Base-by-base conservation (phyloP, 1,140 invertebrate genomes). In the Thaumatotibia leucotreta region DNA sequence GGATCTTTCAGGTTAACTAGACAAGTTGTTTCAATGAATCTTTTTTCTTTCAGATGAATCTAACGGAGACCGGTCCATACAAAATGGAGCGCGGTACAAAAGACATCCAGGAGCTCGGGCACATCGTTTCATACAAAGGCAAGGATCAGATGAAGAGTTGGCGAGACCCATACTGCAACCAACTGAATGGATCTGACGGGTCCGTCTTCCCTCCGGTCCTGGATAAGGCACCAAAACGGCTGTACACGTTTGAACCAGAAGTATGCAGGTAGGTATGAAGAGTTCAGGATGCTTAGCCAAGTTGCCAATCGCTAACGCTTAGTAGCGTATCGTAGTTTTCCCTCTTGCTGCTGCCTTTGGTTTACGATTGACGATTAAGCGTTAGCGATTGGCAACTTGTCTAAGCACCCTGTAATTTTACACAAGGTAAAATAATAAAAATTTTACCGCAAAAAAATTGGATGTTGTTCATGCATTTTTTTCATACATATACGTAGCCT, bases 201-300 rank as follows among this genome's bases (percentile, higher is more conserved):
- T 91, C 93, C 0, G 89, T 94, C 65, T 94, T 92, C 82, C 89
- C 93, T 0, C 93, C 94, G 0, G 84, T 92, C n/a, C 76, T 91
- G 23, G 86, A 77, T 8, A 78, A 87, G 9, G 82, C 89, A 2
- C 84, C 88, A 0, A 64, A 82, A 6, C 80, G 66, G 4, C 66
- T 94, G 2, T 90, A 92, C 63, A 91, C 92, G 14, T 94, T 92
- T 70, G 91, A 92, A 52, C 91, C 93, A 2, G 93, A 94, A 67
- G 85, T 94, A 29, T 94, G 94, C 85, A 93, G 94, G 91, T 93
- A 87, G 65, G 9, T 45, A 58, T 27, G 2, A 54, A 54, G 2
- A 2, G 27, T 4, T 29, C 27, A 6, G 27, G 27, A 2, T 29
- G 27, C n/a, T n/a, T n/a, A n/a, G n/a, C n/a, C n/a, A n/a, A n/a